These are phyloP conservation scores for Sebastes reedi DNA, from an alignment of 2,797 vertebrate genomes.

Conservation along the genomic window DNA sequence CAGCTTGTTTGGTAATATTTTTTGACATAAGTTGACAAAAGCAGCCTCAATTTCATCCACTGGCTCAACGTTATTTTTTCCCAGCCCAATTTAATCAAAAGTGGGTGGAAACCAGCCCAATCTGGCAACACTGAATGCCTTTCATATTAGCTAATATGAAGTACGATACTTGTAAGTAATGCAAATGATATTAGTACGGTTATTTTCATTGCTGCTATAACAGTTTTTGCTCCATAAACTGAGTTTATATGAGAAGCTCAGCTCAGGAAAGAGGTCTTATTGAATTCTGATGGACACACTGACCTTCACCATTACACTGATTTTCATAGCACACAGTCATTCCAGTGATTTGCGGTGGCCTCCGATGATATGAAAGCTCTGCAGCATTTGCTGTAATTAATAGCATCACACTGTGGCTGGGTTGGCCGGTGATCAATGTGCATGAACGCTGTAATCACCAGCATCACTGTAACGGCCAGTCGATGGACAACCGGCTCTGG, in stretches of 20 bases:
- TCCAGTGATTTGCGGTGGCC: conserved; percentile 14
- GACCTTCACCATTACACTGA: background rate
- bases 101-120: too few relatives aligned
- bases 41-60: too few relatives aligned
- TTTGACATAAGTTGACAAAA: too few relatives aligned
- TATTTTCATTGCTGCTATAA: background rate
- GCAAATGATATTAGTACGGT: background rate
- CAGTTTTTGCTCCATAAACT: background rate
- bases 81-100: too few relatives aligned
- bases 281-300: background rate
- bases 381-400: conserved; percentile 48
- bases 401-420: conserved; percentile 2
- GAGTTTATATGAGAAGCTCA: background rate
- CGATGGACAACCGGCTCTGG: background rate
- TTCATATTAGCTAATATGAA: background rate
- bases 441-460: conserved; percentile 43
- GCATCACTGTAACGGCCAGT: conserved; percentile 6
- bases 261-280: background rate
- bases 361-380: conserved; percentile 16
- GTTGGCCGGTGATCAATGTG: conserved; percentile 31
- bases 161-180: background rate
- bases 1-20: too few relatives aligned
- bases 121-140: too few relatives aligned
- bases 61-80: too few relatives aligned
- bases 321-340: conserved; percentile 12